These are phyloP conservation scores for Progne subis DNA, from an alignment of 2,113 vertebrate species.

Conservation along the genomic window DNA sequence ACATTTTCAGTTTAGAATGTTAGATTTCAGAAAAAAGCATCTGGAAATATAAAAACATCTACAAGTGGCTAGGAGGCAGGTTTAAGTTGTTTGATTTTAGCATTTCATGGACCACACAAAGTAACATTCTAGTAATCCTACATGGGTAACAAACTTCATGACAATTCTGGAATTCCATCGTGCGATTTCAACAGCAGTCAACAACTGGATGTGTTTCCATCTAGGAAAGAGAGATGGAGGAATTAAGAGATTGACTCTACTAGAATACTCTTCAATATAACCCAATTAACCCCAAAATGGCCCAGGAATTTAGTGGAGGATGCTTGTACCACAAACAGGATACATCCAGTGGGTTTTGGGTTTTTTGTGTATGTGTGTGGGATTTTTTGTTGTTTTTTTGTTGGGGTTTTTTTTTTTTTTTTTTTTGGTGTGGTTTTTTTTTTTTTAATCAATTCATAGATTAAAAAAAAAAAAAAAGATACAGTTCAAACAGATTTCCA, in stretches of 20 bases:
- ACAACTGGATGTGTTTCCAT: too few species aligned
- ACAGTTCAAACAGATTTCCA: neutral
- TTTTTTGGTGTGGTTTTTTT: too few species aligned
- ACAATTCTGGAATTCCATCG: neutral
- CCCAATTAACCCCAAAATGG: neutral
- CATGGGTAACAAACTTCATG: neutral
- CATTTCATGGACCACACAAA: too few species aligned
- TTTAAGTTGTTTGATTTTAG: neutral
- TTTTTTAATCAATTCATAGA: neutral
- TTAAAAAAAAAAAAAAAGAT: neutral
- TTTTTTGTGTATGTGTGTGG: neutral
- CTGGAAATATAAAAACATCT: neutral
- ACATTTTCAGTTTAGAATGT: neutral
- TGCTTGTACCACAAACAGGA: neutral
- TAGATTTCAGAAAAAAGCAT: rapidly evolving
- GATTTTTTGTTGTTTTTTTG: neutral
- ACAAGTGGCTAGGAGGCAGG: neutral
- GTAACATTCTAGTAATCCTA: neutral
- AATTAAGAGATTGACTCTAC: neutral
- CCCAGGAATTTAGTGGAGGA: neutral
- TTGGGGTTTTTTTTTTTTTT: too few species aligned
- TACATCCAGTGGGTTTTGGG: neutral
- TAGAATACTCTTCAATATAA: neutral
- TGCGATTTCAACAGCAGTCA: neutral
- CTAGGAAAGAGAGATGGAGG: neutral